Conservation (phyloP, 2,113 vertebrate species). For the Cichladusa arquata region DNA sequence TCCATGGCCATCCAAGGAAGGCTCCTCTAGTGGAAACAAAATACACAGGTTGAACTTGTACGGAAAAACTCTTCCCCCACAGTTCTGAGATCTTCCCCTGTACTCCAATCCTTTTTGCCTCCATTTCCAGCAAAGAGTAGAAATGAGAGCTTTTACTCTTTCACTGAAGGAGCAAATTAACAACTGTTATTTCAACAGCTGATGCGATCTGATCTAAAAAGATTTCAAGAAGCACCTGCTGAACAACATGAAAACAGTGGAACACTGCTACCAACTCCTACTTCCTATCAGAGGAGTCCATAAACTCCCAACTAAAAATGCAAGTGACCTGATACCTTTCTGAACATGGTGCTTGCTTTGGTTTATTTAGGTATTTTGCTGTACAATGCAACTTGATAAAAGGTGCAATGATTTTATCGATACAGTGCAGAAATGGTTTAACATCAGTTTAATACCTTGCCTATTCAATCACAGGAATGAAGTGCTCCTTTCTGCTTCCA, state of each 20-base stretch:
- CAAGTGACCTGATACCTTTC: background rate
- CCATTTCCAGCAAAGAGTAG: background rate
- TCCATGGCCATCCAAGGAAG: background rate
- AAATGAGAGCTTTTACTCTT: background rate
- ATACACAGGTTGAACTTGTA: background rate
- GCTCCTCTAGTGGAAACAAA: background rate
- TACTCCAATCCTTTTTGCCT: background rate
- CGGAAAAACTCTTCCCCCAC: background rate
- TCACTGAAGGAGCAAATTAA: background rate
- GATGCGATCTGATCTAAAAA: background rate
- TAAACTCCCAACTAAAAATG: background rate
- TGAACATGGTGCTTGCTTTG: background rate
- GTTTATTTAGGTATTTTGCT: background rate
- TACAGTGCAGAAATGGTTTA: background rate
- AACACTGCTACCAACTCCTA: background rate
- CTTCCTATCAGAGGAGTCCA: background rate
- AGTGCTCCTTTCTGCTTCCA: background rate
- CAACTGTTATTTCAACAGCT: background rate
- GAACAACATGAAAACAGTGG: background rate
- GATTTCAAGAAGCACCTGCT: background rate
- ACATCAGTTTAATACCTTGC: background rate
- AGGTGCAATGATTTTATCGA: background rate
- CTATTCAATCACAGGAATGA: background rate
- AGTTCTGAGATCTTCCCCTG: background rate
- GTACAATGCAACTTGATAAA: background rate